Percentiles rank a stretch among this genome's conserved stretches.
These are phyloP conservation scores for Dinoponera quadriceps DNA, from an alignment of 1,140 invertebrate species.

Conservation along the genomic window DNA sequence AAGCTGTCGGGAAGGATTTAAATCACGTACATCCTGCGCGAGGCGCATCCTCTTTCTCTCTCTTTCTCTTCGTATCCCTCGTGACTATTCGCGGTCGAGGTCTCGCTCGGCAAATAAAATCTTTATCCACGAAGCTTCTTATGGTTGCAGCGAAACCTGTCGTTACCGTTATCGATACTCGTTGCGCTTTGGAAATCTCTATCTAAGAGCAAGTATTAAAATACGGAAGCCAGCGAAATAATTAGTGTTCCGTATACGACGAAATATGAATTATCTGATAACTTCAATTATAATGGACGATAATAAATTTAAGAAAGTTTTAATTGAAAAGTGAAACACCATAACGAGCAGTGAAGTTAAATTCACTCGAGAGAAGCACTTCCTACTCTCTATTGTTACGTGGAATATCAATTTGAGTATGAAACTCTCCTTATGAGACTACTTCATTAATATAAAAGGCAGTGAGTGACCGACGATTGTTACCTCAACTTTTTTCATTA, in stretches of 20 bases:
- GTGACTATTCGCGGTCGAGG: background rate
- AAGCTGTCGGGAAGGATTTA: slow-evolving; percentile 33
- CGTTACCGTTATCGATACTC: background rate
- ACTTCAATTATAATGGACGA: background rate
- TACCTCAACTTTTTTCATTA: no score
- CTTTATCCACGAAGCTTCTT: background rate
- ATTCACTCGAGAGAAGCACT: no score
- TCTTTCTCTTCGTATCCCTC: background rate
- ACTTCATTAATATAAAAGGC: no score
- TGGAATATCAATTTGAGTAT: no score
- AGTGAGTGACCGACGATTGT: no score
- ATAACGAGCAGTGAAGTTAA: no score
- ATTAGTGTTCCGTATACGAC: background rate
- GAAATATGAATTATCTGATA: background rate
- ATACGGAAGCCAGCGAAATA: background rate
- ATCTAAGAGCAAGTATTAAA: background rate
- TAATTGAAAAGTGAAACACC: no score
- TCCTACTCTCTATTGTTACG: no score
- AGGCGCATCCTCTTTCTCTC: background rate
- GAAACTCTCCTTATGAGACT: no score
- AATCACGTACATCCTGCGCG: slow-evolving; percentile 30
- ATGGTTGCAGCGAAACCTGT: slow-evolving; percentile 5
- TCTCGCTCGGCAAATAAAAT: slow-evolving; percentile 19
- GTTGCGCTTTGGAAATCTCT: background rate
- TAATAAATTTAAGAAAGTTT: no score